Conservation (phyloP, 2,797 vertebrate genomes). For the Ataeniobius toweri region DNA sequence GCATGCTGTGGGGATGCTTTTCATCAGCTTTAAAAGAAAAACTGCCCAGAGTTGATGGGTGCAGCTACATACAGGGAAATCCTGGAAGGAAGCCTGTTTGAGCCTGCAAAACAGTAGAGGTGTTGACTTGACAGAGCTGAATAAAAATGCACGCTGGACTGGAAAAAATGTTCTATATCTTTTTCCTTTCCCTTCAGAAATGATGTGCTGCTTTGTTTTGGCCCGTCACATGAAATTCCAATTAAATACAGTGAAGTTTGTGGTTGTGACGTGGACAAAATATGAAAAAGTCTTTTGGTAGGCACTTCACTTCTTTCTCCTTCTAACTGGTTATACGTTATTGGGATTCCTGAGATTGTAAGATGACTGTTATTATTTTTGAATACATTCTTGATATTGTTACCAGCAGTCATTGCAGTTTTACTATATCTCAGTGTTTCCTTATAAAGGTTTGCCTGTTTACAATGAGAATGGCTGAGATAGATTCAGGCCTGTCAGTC, state of each 20-base stretch:
- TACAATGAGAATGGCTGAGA: slow-evolving; percentile 13
- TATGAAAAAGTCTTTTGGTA: too few species aligned
- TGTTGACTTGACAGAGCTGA: not conserved
- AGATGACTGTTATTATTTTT: not conserved
- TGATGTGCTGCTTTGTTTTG: not conserved
- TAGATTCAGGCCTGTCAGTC: slow-evolving; percentile 32
- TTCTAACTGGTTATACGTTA: too few species aligned
- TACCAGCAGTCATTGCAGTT: slow-evolving; percentile 9
- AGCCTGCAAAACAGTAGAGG: not conserved
- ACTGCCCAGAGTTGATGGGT: too few species aligned
- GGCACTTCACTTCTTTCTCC: too few species aligned
- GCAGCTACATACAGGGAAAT: too few species aligned
- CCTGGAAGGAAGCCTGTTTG: too few species aligned
- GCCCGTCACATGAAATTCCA: not conserved
- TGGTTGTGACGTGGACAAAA: not conserved
- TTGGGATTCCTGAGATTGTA: too few species aligned
- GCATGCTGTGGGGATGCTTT: too few species aligned
- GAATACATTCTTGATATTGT: slow-evolving; percentile 5
- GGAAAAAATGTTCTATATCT: not conserved
- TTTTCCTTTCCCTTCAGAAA: not conserved
- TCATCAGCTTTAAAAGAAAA: too few species aligned
- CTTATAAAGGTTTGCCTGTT: slow-evolving; percentile 31
- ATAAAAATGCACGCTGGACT: not conserved
- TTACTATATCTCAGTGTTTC: slow-evolving; percentile 16
- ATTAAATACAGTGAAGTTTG: not conserved